Conservation (phyloP, 53 echinoderm and acorn worm genomes). For the Luidia sarsii region DNA sequence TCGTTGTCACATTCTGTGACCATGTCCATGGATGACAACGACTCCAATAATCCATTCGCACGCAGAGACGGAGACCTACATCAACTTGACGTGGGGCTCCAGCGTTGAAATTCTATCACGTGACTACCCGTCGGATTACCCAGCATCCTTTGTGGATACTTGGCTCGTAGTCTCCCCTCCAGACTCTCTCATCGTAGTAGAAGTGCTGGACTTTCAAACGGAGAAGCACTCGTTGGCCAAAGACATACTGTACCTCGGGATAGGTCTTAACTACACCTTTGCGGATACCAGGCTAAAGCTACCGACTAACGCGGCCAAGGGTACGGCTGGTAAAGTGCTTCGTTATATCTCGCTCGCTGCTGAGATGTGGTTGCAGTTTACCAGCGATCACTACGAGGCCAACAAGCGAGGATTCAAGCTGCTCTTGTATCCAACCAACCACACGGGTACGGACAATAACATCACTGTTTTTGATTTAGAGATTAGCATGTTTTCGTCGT, state of each 20-base stretch:
- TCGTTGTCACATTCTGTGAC: background rate
- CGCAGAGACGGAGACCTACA: background rate
- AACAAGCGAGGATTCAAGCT: slow-evolving; percentile 2
- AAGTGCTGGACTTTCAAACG: slow-evolving; percentile 19
- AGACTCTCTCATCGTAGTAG: slow-evolving; percentile 9
- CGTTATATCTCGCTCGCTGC: slow-evolving; percentile 8
- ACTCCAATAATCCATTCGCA: too few relatives aligned
- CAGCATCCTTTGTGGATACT: background rate
- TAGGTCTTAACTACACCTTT: slow-evolving; percentile 5
- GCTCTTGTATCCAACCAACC: background rate
- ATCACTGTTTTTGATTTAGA: too few relatives aligned
- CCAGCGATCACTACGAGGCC: background rate
- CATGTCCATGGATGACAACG: too few relatives aligned
- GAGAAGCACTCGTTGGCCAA: background rate
- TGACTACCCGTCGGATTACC: background rate
- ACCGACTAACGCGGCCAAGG: background rate
- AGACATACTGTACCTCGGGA: slow-evolving; percentile 3
- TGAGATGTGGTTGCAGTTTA: slow-evolving; percentile 16
- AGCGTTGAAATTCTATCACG: background rate
- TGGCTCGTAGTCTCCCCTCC: slow-evolving; percentile 24
- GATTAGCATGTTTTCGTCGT: too few relatives aligned
- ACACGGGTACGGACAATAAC: slow-evolving; percentile 32
- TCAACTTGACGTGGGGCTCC: background rate
- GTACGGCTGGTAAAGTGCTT: background rate
- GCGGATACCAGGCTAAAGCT: background rate